Base-by-base conservation (phyloP, 2,113 vertebrate species). In the Trinectes maculatus region DNA sequence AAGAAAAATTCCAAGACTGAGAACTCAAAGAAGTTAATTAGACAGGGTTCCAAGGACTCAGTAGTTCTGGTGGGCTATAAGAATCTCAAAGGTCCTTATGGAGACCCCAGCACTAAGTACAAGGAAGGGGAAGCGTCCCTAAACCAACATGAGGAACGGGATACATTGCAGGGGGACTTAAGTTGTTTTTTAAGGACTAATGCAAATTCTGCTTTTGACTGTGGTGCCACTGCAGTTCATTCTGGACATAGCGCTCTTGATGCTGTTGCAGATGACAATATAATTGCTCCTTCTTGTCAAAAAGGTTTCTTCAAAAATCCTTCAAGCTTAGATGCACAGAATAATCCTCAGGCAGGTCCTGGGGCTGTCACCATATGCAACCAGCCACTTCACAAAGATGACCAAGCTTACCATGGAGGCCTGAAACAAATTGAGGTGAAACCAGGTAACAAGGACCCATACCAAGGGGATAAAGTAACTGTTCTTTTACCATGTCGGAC, bases 51-150 rank as follows among this genome's bases (percentile, higher is more conserved):
- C 71, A 98, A 98, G 82, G 97, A 99, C 89, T 98, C 96, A 34
- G 98, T 99, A 55, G 90, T 99, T 81, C 91, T 99, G 78, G 96
- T 98, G 75, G 96, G 96, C 80, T 99, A 96, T 90, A 99, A 95
- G 85, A 96, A 96, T 91, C 94, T 99, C 82, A 95, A 97, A 91
- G 92, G 80, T 73, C 86, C 93, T 59, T 89, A 89, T 76, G 58
- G 91, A 71, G 93, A 94, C 79, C 89, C 92, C 54, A 86, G 90
- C 57, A 89, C 81, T 84, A 95, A 91, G 75, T 91, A 86, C 80
- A 92, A 91, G 74, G 95, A 95, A 89, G 91, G 91, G n/a, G 93
- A 89, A 66, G 76, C 86, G 89, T 82, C 91, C 3, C 67, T 67
- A 78, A 93, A 74, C 71, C 90, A 87, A 77, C 91, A 92, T 0